phyloP scores from a whole-genome alignment of 1,140 invertebrate genomes.

The Dolichoris vasculosae region DNA sequence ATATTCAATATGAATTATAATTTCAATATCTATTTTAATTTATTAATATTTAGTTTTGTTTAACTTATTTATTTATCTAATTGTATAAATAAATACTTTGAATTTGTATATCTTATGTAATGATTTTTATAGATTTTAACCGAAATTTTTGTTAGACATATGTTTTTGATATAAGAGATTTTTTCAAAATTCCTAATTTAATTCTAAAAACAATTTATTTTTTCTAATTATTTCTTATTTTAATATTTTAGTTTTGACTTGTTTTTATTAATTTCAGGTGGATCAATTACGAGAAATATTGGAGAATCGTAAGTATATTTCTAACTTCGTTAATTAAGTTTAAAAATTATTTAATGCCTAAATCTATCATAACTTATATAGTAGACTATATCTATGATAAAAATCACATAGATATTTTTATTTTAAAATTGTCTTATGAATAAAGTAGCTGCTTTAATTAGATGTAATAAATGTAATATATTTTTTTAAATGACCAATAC shows the following conservation, averaged over 20 bases:
- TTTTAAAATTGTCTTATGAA: conserved; percentile 33
- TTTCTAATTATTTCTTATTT: background rate
- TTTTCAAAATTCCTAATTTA: too few relatives aligned
- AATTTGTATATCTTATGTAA: too few relatives aligned
- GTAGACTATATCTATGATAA: too few relatives aligned
- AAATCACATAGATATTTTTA: conserved; percentile 46
- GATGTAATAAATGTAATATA: conserved; percentile 25
- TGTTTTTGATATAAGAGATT: too few relatives aligned
- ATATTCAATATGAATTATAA: too few relatives aligned
- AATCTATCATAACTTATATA: conserved; percentile 62
- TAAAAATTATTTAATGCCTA: background rate
- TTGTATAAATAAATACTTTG: too few relatives aligned
- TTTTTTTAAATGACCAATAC: background rate
- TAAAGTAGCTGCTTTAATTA: conserved; percentile 42
- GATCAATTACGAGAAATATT: conserved; percentile 64
- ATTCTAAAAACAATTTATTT: conserved; percentile 2
- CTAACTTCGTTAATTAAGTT: background rate
- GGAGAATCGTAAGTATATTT: conserved; percentile 71
- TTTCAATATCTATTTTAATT: too few relatives aligned
- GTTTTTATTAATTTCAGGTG: conserved; percentile 63
- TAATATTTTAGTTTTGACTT: conserved; percentile 6
- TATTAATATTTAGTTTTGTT: too few relatives aligned
- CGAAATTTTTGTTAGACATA: too few relatives aligned
- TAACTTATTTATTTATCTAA: too few relatives aligned
- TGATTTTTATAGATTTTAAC: background rate